Base-by-base conservation (phyloP, 2,797 vertebrate genomes). In the Pogonophryne albipinna region DNA sequence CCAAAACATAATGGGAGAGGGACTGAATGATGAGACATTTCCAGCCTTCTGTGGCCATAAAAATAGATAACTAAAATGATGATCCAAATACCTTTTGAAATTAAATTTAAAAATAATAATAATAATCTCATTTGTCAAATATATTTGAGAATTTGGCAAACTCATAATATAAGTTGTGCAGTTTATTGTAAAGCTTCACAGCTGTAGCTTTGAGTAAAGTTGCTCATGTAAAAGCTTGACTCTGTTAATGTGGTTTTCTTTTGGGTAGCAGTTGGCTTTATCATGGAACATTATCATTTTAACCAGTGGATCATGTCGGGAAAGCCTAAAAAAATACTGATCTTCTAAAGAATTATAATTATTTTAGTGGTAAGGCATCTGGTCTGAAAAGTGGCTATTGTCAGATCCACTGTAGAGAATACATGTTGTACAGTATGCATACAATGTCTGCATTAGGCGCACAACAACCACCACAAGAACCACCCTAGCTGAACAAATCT, bases 401-500 rank as follows among this genome's bases (percentile, higher is more conserved):
- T 38, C 34, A 38, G 34, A 38, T 9, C 34, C 34, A 38, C 34
- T 38, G 34, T 38, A 38, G 8, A 38, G 34, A 38, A 38, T 7
- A 38, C 8, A 38, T 38, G 34, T 38, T 38, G 34, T 38, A 45
- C 31, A 71, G 11, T 5, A 59, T 0, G 6, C 57, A 31, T 45
- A 3, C 45, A 57, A 62, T 41, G 20, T 46, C 60, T 20, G 45
- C 23, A 61, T 59, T 10, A 57, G 49, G 27, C 9, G 9, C 27
- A 31, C 17, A 49, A 49, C 23, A 56, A 38, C 5, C 6, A 31
- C 14, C 27, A 31, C 17, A 44, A 49, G 19, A 60, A 38, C 5
- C 6, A 31, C 14, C 65, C 12, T 67, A 20, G 11, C 41, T 42
- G 17, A 79, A 56, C 74, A 67, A 62, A 66, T 20, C 45, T 53